A percentile compares a stretch with the other conserved stretches of the same genome.
Evolutionary conservation across 2,888 invertebrate genomes (phyloP).

Genomic region (Polymixis flavicincta): DNA sequence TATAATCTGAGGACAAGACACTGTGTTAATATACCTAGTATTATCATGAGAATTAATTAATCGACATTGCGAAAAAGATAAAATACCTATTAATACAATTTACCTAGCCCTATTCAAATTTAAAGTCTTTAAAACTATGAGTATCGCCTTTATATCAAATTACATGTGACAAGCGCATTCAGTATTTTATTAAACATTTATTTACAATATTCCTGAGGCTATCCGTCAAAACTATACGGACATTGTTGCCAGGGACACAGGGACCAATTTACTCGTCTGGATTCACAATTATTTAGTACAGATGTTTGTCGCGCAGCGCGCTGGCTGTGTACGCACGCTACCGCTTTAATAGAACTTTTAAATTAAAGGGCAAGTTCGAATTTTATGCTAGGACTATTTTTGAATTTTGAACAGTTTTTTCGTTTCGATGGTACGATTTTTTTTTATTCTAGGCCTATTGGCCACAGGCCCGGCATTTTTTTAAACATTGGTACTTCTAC

Average conservation of each 20-base stretch:
- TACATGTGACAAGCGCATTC: neutral
- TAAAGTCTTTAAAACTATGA: neutral
- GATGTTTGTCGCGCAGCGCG: slow-evolving; percentile 37
- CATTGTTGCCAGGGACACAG: slow-evolving; percentile 28
- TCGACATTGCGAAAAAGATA: neutral
- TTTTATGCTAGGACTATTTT: neutral
- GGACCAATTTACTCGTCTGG: slow-evolving; percentile 70
- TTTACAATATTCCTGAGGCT: neutral
- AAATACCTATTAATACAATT: neutral
- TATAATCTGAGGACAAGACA: too few relatives aligned
- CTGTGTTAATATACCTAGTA: neutral
- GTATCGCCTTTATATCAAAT: neutral
- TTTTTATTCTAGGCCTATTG: neutral
- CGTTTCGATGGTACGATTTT: neutral
- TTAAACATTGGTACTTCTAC: neutral
- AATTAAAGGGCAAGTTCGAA: neutral
- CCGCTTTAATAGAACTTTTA: neutral
- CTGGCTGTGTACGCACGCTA: slow-evolving; percentile 7
- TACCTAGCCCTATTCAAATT: neutral
- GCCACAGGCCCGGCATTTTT: too few relatives aligned
- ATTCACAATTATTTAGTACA: slow-evolving; percentile 68
- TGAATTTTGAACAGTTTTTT: neutral
- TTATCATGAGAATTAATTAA: neutral
- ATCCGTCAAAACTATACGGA: slow-evolving; percentile 33
- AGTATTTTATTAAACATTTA: neutral